Percentiles rank a stretch among this genome's conserved stretches.
Evolutionary conservation across 2,797 vertebrate genomes (phyloP).

Genomic region (Takifugu ocellatus): DNA sequence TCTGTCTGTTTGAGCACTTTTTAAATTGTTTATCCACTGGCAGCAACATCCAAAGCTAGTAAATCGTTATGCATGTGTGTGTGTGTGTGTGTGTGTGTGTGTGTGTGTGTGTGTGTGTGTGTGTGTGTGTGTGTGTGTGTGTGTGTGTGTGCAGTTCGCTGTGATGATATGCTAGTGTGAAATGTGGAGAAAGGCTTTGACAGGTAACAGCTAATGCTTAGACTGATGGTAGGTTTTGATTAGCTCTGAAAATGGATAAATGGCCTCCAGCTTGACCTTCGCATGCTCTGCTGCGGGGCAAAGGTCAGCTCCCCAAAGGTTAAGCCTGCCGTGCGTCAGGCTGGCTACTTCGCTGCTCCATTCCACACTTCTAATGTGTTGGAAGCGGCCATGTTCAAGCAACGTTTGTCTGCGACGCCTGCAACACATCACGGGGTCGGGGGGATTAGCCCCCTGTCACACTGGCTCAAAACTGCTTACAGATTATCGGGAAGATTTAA

Average conservation of each 20-base stretch:
- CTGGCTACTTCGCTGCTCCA: slow-evolving; percentile 29
- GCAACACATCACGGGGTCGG: slow-evolving; percentile 39
- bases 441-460: slow-evolving; percentile 28
- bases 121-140: no score
- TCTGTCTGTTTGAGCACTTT: slow-evolving; percentile 29
- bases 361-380: slow-evolving; percentile 44
- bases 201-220: slow-evolving; percentile 24
- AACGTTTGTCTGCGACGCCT: slow-evolving; percentile 33
- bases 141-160: background rate
- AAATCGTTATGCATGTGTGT: background rate
- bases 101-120: no score
- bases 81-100: no score
- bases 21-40: slow-evolving; percentile 20
- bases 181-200: background rate
- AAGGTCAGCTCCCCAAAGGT: slow-evolving; percentile 30
- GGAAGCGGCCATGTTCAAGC: slow-evolving; percentile 7
- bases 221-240: slow-evolving; percentile 37
- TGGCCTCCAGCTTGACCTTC: slow-evolving; percentile 30
- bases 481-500: slow-evolving; percentile 12
- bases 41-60: slow-evolving; percentile 11
- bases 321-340: slow-evolving; percentile 37
- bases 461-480: slow-evolving; percentile 7
- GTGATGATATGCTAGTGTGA: background rate
- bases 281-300: slow-evolving; percentile 37
- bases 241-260: slow-evolving; percentile 43